Evolutionary conservation across 2,888 invertebrate species (phyloP).

Genomic region (Euspilapteryx auroguttella): DNA sequence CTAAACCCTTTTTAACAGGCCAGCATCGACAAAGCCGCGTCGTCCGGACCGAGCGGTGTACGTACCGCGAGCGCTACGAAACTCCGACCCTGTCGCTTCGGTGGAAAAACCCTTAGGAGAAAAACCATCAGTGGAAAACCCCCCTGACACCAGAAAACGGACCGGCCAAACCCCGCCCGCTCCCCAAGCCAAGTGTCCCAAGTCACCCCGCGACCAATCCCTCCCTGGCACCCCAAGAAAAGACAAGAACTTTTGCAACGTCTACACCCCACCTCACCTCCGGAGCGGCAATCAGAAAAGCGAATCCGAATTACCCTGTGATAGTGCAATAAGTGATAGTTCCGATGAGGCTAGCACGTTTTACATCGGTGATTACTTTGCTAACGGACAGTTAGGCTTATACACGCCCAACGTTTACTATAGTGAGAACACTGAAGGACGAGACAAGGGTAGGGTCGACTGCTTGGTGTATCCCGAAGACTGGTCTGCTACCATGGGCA

Average conservation of each 20-base stretch:
- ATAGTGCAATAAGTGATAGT: conserved; percentile 52
- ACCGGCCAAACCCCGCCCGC: conserved; percentile 15
- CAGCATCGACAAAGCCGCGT: conserved; percentile 46
- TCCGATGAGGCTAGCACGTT: too few relatives aligned
- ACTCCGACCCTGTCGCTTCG: conserved; percentile 19
- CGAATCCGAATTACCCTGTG: conserved; percentile 45
- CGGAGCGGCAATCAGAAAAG: conserved; percentile 37
- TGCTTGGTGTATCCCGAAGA: too few relatives aligned
- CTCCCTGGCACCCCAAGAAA: conserved; percentile 35
- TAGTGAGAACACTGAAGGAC: too few relatives aligned
- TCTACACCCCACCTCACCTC: conserved; percentile 53
- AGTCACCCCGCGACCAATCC: conserved; percentile 39
- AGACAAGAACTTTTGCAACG: conserved; percentile 49
- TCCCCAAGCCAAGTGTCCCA: conserved; percentile 22
- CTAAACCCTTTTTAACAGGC: conserved; percentile 27
- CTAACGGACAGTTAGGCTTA: conserved; percentile 47
- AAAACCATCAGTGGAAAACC: conserved; percentile 14
- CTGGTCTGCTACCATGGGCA: too few relatives aligned
- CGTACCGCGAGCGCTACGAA: conserved; percentile 71
- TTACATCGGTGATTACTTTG: conserved; percentile 56
- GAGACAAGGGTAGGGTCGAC: too few relatives aligned
- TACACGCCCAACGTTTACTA: conserved; percentile 34
- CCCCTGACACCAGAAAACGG: conserved; percentile 12
- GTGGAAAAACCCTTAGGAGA: too few relatives aligned
- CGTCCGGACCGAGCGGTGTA: conserved; percentile 80